phyloP scores from a whole-genome alignment of 1,140 invertebrate genomes.

The Drosophila aff. region DNA sequence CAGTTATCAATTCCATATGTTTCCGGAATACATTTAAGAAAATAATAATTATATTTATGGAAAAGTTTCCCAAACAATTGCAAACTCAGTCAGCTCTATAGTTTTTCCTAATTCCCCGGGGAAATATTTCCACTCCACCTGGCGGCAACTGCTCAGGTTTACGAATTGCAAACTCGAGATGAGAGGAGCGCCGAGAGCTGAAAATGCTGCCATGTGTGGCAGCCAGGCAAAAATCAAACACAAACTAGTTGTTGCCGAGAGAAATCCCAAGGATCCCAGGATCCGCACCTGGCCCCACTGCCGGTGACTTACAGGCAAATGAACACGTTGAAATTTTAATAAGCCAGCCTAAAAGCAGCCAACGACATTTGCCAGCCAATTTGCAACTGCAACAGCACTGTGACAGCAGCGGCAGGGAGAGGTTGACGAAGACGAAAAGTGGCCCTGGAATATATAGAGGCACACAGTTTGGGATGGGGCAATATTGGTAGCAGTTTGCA shows the following conservation, averaged over 20 bases:
- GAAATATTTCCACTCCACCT: conserved; percentile 8
- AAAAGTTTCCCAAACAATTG: conserved; percentile 8
- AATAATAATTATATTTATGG: conserved; percentile 2
- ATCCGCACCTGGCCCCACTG: conserved; percentile 20
- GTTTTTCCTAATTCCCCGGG: conserved; percentile 5
- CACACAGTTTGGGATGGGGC: conserved; percentile 23
- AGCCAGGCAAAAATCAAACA: conserved; percentile 70
- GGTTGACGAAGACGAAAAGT: conserved; percentile 76
- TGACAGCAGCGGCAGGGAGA: conserved; percentile 17
- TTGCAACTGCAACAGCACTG: conserved; percentile 66
- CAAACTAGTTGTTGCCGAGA: conserved; percentile 75
- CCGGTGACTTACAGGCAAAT: conserved; percentile 70
- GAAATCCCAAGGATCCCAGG: conserved; percentile 42
- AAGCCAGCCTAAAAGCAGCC: conserved; percentile 80
- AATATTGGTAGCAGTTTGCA: conserved; percentile 29
- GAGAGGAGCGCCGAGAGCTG: neutral
- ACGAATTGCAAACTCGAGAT: conserved; percentile 33
- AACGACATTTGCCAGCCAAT: conserved; percentile 79
- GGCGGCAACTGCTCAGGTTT: conserved; percentile 44
- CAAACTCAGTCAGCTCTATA: conserved; percentile 1
- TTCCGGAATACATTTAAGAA: neutral
- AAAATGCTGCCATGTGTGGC: conserved; percentile 64
- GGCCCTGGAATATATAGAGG: conserved; percentile 44
- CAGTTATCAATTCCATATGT: neutral
- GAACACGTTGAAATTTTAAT: conserved; percentile 81